A percentile compares a stretch with the other conserved stretches of the same genome.
Conservation (phyloP, 2,113 vertebrate species). For the Cochlearius cochlearius region DNA sequence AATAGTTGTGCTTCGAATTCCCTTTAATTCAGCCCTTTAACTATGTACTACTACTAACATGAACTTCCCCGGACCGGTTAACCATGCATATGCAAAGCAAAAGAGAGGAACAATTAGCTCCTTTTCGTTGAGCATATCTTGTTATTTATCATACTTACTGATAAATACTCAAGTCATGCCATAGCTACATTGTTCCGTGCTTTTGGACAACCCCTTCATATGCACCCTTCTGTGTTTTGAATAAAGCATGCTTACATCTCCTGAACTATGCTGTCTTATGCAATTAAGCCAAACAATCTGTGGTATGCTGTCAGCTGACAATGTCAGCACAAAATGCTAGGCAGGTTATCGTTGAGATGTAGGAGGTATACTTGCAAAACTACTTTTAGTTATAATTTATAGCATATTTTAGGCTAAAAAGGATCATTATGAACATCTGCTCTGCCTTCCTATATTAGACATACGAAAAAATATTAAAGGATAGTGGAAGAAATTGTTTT, state of each 20-base stretch:
- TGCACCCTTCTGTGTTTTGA: not conserved
- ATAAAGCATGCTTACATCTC: constrained; percentile 5
- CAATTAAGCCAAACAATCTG: constrained; percentile 40
- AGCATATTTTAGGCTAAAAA: not conserved
- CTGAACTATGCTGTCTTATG: not conserved
- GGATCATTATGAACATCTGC: not conserved
- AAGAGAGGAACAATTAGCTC: not conserved
- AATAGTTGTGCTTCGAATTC: not conserved
- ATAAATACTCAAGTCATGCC: not conserved
- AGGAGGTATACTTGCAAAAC: not conserved
- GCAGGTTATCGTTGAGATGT: constrained; percentile 3
- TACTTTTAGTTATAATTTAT: not conserved
- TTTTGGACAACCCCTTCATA: not conserved
- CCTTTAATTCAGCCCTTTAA: not conserved
- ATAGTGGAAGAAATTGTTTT: not conserved
- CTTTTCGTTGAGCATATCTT: not conserved
- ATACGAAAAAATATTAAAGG: not conserved
- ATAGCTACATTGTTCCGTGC: not conserved
- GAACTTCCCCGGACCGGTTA: not conserved
- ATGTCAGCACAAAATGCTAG: not conserved
- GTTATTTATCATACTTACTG: not conserved
- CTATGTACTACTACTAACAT: not conserved
- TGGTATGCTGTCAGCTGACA: constrained; percentile 39
- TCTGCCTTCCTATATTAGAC: not conserved
- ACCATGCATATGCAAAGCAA: not conserved